A percentile compares a stretch with the other conserved stretches of the same genome.
These are phyloP conservation scores for Seriola quinqueradiata DNA, from an alignment of 2,113 vertebrate species.

Conservation along the genomic window DNA sequence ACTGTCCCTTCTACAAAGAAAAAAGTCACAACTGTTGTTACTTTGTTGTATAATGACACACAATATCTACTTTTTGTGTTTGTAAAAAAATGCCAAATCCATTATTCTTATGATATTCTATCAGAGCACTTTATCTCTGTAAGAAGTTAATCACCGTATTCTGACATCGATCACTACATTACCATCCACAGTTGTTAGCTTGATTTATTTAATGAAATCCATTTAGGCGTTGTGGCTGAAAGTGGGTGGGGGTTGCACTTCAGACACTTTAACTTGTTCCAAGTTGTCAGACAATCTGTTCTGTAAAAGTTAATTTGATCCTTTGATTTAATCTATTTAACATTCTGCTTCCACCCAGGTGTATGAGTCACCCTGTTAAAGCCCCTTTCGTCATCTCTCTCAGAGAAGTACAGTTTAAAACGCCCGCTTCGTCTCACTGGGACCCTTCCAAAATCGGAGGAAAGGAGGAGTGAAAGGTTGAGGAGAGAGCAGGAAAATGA, in stretches of 20 bases:
- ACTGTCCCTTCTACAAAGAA: too few relatives aligned
- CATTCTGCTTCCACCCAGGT: constrained; percentile 22
- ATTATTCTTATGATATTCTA: too few relatives aligned
- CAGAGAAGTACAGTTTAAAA: constrained; percentile 34
- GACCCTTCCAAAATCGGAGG: constrained; percentile 19
- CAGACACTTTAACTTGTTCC: neutral
- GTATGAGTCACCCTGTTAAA: constrained; percentile 27
- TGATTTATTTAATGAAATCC: neutral
- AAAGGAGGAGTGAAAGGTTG: constrained; percentile 6
- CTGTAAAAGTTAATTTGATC: constrained; percentile 10
- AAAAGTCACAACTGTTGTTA: too few relatives aligned
- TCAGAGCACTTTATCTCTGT: too few relatives aligned
- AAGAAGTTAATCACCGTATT: too few relatives aligned
- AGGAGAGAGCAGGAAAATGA: constrained; percentile 31
- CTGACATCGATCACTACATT: too few relatives aligned
- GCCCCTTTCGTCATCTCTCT: neutral
- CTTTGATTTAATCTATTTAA: constrained; percentile 20
- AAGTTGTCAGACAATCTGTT: constrained; percentile 7
- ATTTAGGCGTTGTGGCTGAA: neutral
- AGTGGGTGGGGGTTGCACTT: neutral
- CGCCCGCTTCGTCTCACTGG: constrained; percentile 25
- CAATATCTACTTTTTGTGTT: too few relatives aligned
- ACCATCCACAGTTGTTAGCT: too few relatives aligned
- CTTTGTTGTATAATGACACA: too few relatives aligned
- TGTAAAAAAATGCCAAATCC: too few relatives aligned